Evolutionary conservation across 2,113 vertebrate species (phyloP).

Genomic region (Dryoscopus gambensis): DNA sequence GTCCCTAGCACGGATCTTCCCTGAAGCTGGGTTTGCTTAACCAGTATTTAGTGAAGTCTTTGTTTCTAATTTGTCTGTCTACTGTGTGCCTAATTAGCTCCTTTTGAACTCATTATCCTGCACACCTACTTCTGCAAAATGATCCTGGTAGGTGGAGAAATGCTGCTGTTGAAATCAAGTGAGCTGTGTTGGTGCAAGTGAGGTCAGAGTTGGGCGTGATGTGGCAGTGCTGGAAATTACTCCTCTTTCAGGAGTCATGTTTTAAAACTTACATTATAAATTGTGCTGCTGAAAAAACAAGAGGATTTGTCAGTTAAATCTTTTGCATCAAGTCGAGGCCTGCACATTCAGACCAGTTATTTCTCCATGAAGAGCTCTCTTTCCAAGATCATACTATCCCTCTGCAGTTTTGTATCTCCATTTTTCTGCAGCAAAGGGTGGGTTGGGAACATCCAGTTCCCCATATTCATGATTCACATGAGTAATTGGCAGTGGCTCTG

Average conservation of each 20-base stretch:
- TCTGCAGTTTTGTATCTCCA: neutral
- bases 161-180: neutral
- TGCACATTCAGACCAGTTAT: neutral
- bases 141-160: neutral
- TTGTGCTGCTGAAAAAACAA: neutral
- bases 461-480: neutral
- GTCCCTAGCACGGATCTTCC: neutral
- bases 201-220: neutral
- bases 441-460: constrained; percentile 36
- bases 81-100: constrained; percentile 36
- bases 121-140: neutral
- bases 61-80: constrained; percentile 42
- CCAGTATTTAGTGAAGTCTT: neutral
- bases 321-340: neutral
- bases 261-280: neutral
- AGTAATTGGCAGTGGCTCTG: constrained; percentile 9
- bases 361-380: neutral
- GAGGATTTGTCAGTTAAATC: neutral
- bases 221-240: neutral
- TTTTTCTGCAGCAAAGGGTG: constrained; percentile 2
- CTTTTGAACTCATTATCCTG: constrained; percentile 12
- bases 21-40: constrained; percentile 29
- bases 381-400: neutral
- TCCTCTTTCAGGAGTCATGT: neutral
- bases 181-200: neutral